A percentile compares a stretch with the other conserved stretches of the same genome.
These are phyloP conservation scores for Paradoxurus hermaphroditus DNA, from an alignment of 2,113 vertebrate genomes.

Conservation along the genomic window DNA sequence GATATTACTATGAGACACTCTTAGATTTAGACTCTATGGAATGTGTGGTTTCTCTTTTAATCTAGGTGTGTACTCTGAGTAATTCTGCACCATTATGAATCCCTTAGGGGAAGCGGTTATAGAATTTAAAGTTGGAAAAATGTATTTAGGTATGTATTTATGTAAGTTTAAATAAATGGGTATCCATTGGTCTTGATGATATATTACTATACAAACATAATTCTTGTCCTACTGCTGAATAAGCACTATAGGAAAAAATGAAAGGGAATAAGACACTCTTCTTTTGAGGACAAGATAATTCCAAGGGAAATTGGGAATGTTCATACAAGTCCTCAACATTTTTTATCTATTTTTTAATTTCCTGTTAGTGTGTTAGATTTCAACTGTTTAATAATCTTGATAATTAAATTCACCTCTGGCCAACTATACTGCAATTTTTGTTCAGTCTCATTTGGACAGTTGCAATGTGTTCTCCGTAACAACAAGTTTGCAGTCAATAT, in stretches of 20 bases:
- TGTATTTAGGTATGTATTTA: neutral
- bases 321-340: neutral
- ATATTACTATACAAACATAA: neutral
- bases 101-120: neutral
- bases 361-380: neutral
- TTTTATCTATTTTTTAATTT: conserved; percentile 9
- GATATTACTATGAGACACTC: conserved; percentile 39
- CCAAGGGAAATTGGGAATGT: neutral
- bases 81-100: neutral
- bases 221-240: neutral
- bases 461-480: neutral
- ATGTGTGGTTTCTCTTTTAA: conserved; percentile 43
- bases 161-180: neutral
- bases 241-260: neutral
- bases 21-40: conserved; percentile 47
- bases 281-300: neutral
- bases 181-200: neutral
- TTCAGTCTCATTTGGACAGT: neutral
- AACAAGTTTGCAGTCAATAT: neutral
- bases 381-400: neutral
- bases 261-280: neutral
- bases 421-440: neutral
- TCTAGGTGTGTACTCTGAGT: neutral
- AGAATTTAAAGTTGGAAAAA: conserved; percentile 36
- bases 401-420: neutral